Percentiles rank a stretch among this genome's conserved stretches.
These are phyloP conservation scores for Calliphora vicina DNA, from an alignment of 1,140 invertebrate species.

Conservation along the genomic window DNA sequence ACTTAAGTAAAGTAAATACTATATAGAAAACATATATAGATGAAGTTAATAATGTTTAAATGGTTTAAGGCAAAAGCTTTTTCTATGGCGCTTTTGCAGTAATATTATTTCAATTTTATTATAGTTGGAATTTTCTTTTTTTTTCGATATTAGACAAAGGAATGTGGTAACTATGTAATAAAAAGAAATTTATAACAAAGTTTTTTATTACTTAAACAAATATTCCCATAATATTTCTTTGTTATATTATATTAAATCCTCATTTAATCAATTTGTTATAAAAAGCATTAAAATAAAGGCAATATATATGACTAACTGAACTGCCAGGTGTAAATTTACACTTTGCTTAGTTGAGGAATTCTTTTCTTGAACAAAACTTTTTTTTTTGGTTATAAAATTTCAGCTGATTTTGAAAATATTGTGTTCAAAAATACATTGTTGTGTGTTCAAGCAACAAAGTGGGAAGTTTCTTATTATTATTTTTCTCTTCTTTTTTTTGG, in stretches of 20 bases:
- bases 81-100: too few relatives aligned
- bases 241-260: background rate
- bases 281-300: background rate
- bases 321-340: background rate
- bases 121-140: background rate
- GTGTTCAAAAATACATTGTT: background rate
- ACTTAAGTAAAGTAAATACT: background rate
- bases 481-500: background rate
- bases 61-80: too few relatives aligned
- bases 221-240: background rate
- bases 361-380: background rate
- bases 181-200: background rate
- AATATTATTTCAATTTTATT: background rate
- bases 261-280: too few relatives aligned
- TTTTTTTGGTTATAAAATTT: background rate
- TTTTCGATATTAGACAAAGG: background rate
- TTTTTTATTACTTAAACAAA: background rate
- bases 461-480: slow-evolving; percentile 16
- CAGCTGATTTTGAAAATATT: background rate
- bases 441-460: background rate
- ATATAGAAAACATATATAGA: too few relatives aligned
- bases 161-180: background rate
- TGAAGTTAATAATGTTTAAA: too few relatives aligned
- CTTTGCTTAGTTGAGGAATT: background rate
- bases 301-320: background rate